Conservation (phyloP, 2,113 vertebrate species). For the Misgurnus mizolepis region DNA sequence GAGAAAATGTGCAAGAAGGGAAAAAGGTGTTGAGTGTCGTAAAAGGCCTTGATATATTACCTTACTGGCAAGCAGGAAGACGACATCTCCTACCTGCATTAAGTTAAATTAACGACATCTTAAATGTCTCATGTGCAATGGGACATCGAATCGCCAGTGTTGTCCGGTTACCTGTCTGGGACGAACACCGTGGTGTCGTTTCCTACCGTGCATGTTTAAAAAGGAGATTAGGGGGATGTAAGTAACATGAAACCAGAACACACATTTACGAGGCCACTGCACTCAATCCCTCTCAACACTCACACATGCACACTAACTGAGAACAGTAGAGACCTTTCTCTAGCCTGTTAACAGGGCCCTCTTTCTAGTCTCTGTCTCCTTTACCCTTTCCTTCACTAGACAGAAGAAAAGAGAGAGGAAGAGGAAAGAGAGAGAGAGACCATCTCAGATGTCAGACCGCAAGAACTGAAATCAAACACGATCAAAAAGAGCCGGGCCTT, state of each 20-base stretch:
- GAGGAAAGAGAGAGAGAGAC: constrained; percentile 34
- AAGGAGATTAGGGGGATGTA: constrained; percentile 49
- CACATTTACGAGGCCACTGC: constrained; percentile 63
- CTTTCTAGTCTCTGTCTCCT: constrained; percentile 70
- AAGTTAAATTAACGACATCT: constrained; percentile 66
- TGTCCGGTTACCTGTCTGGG: constrained; percentile 73
- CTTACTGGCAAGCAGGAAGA: constrained; percentile 40
- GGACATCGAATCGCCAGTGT: constrained; percentile 61
- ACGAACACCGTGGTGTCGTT: not conserved
- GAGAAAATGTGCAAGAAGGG: not conserved
- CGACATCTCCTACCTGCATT: constrained; percentile 58
- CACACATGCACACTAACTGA: constrained; percentile 44
- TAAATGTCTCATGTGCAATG: constrained; percentile 64
- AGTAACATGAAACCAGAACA: constrained; percentile 66
- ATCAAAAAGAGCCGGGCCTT: constrained; percentile 46
- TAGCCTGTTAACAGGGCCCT: constrained; percentile 67
- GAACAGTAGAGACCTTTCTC: constrained; percentile 74
- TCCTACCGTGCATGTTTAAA: constrained; percentile 38
- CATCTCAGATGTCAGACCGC: constrained; percentile 55
- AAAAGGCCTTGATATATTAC: constrained; percentile 54
- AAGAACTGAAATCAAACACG: constrained; percentile 54
- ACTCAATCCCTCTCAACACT: constrained; percentile 38
- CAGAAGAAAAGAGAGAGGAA: constrained; percentile 48
- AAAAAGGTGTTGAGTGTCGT: not conserved
- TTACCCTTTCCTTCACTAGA: constrained; percentile 62